Base-by-base conservation (phyloP, 2,797 vertebrate species). In the Brotula barbata region DNA sequence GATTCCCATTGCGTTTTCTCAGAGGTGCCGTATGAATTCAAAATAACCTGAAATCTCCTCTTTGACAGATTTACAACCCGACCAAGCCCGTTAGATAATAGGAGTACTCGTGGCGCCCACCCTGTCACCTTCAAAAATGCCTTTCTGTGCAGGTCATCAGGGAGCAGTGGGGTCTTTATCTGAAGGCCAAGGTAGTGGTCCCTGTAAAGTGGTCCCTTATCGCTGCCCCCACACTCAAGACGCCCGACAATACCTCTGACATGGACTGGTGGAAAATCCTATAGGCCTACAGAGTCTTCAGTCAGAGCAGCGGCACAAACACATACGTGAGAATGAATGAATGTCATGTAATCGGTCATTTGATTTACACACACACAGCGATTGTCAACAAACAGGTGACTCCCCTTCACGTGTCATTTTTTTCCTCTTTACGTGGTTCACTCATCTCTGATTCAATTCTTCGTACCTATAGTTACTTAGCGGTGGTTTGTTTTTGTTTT, bases 181-280 rank as follows among this genome's bases (percentile, higher is more conserved):
- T 50, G 37, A 25, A 20, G 5, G 39, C 21, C n/a, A 20, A n/a
- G 45, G 22, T 9, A 19, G 34, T 14, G 13, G 23, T 36, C 9
- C 13, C 8, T 11, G 34, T 36, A 36, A 36, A 39, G 37, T n/a
- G n/a, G n/a, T n/a, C 3, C 58, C 42, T 76, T 76, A 82, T 74
- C 78, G 28, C 48, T 2, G 39, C 15, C 2, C 49, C 40, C 59
- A 54, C 55, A 11, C 36, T 3, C 39, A 11, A 12, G 8, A 41
- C 19, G 33, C 34, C 6, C n/a, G 15, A 40, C 9, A 12, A 31
- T 19, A 25, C 52, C 34, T 36, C 2, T 46, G 19, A 58, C 17
- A 10, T 13, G 10, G 10, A 2, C n/a, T 53, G 7, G 6, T 40
- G 25, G 14, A 41, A 56, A 63, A 12, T 14, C 36, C 19, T 16